phyloP scores from a whole-genome alignment of 2,113 vertebrate genomes.

The Callipepla californica region DNA sequence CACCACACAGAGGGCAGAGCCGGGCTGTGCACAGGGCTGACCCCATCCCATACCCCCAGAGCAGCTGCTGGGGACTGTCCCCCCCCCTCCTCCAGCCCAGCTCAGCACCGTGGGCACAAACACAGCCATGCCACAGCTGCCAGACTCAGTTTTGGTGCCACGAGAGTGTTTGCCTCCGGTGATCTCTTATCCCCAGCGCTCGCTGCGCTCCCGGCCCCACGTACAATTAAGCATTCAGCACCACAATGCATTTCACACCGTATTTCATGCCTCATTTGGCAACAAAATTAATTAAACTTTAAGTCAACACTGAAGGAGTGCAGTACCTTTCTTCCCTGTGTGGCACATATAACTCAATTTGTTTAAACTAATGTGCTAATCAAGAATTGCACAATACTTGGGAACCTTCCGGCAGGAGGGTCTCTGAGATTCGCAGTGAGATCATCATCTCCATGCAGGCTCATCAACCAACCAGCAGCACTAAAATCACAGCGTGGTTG shows the following conservation, averaged over 20 bases:
- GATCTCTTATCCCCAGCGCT: not conserved
- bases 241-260: constrained; percentile 30
- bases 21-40: not conserved
- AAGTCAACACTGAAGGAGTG: constrained; percentile 40
- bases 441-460: fast-evolving
- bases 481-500: not conserved
- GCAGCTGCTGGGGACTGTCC: not conserved
- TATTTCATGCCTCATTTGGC: constrained; percentile 69
- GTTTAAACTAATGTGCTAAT: constrained; percentile 22
- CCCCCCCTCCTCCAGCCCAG: fast-evolving
- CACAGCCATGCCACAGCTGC: not conserved
- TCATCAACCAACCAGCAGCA: fast-evolving
- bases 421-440: fast-evolving
- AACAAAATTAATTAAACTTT: constrained; percentile 71
- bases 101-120: not conserved
- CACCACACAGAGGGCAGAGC: fast-evolving
- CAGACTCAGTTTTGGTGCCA: fast-evolving
- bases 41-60: fast-evolving
- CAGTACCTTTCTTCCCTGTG: not conserved
- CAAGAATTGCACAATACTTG: not conserved
- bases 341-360: constrained; percentile 28
- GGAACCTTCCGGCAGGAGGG: not conserved
- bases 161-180: not conserved
- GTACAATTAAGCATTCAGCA: constrained; percentile 21
- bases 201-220: not conserved